phyloP scores from a whole-genome alignment of 2,888 invertebrate species.

The Neria commutata region DNA sequence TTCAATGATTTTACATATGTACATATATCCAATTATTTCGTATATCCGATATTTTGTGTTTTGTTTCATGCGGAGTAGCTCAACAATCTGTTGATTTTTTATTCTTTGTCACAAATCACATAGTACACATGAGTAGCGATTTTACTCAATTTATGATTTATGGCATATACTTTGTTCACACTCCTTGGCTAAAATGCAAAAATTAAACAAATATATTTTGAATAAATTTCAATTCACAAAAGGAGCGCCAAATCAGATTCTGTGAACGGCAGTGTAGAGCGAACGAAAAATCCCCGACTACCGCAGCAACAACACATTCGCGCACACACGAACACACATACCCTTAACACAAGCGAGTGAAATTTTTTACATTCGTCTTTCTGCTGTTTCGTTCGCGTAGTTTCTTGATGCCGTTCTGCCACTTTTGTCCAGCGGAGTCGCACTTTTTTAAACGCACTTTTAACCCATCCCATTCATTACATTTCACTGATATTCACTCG shows the following conservation, averaged over 20 bases:
- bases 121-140: too few species aligned
- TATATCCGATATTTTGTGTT: background rate
- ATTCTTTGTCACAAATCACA: too few species aligned
- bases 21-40: background rate
- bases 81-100: background rate
- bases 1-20: too few species aligned
- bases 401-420: too few species aligned
- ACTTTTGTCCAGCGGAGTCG: slow-evolving; percentile 50
- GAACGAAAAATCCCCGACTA: slow-evolving; percentile 8
- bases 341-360: slow-evolving; percentile 25
- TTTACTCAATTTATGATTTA: too few species aligned
- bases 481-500: slow-evolving; percentile 37
- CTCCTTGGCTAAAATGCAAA: background rate
- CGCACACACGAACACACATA: slow-evolving; percentile 20
- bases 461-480: slow-evolving; percentile 37
- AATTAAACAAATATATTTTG: background rate
- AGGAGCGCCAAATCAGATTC: too few species aligned
- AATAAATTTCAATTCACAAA: background rate
- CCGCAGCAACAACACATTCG: slow-evolving; percentile 6
- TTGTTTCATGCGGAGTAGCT: background rate
- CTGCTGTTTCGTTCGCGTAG: slow-evolving; percentile 32
- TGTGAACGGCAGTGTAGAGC: background rate
- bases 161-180: background rate
- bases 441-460: slow-evolving; percentile 53
- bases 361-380: slow-evolving; percentile 25